A percentile compares a stretch with the other conserved stretches of the same genome.
Evolutionary conservation across 2,113 vertebrate genomes (phyloP).

Genomic region (Picathartes gymnocephalus): DNA sequence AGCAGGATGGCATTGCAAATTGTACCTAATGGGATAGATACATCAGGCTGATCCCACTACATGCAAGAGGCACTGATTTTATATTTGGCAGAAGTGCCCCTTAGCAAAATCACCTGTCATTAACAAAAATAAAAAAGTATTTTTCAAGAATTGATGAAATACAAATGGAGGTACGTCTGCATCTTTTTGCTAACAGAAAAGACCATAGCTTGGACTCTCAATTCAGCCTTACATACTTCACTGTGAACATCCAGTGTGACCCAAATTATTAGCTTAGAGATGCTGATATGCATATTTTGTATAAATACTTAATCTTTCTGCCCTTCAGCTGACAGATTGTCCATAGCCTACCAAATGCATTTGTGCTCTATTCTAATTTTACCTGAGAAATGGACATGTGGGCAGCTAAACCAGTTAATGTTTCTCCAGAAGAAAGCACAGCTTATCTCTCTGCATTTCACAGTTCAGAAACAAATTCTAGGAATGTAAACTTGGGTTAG

Average conservation of each 20-base stretch:
- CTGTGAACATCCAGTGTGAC: not conserved
- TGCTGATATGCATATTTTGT: conserved; percentile 21
- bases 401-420: conserved; percentile 32
- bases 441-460: conserved; percentile 12
- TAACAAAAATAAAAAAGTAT: not conserved
- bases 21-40: conserved; percentile 4
- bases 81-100: conserved; percentile 47
- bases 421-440: conserved; percentile 11
- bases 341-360: conserved; percentile 36
- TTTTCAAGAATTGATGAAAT: conserved; percentile 29
- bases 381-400: conserved; percentile 69
- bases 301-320: conserved; percentile 33
- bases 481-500: conserved; percentile 51
- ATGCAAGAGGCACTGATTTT: conserved; percentile 30
- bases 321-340: conserved; percentile 54
- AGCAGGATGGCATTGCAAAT: conserved; percentile 44
- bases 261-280: conserved; percentile 12
- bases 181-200: conserved; percentile 52
- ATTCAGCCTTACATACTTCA: conserved; percentile 1
- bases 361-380: conserved; percentile 70
- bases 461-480: conserved; percentile 24
- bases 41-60: not conserved
- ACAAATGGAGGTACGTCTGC: conserved; percentile 62
- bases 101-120: not conserved
- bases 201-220: not conserved